These are phyloP conservation scores for Pogonomyrmex californicus DNA, from an alignment of 1,140 invertebrate genomes.

Conservation along the genomic window DNA sequence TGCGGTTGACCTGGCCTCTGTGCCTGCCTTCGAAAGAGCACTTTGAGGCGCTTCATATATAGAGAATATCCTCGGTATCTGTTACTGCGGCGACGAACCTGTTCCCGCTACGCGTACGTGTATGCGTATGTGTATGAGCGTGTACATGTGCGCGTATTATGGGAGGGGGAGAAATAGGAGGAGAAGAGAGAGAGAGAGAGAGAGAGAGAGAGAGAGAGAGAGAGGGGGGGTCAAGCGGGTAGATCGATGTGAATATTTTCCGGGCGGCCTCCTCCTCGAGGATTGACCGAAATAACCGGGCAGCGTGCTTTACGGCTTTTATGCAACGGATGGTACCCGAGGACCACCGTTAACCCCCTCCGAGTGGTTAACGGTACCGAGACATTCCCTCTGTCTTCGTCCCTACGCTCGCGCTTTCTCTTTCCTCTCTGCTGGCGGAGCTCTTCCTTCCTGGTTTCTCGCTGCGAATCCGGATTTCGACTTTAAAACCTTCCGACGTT, in stretches of 20 bases:
- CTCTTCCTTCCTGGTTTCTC: slow-evolving; percentile 37
- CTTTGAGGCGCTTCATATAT: slow-evolving; percentile 71
- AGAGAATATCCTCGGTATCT: slow-evolving; percentile 59
- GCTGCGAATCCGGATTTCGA: slow-evolving; percentile 35
- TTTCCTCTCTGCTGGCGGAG: background rate
- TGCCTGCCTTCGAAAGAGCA: slow-evolving; percentile 66
- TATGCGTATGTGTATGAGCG: background rate
- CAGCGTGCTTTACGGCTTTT: slow-evolving; percentile 75
- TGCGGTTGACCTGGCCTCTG: slow-evolving; percentile 66
- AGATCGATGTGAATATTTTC: slow-evolving; percentile 81
- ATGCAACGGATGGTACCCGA: slow-evolving; percentile 68
- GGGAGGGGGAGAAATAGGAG: slow-evolving; percentile 9
- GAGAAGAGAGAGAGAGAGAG: no score
- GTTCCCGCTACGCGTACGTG: background rate
- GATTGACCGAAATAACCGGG: slow-evolving; percentile 78
- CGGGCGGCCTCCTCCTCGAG: slow-evolving; percentile 70
- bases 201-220: no score
- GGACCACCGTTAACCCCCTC: slow-evolving; percentile 52
- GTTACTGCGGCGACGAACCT: background rate
- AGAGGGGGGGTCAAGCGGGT: slow-evolving; percentile 62
- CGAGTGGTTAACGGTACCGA: slow-evolving; percentile 29
- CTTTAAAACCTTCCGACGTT: slow-evolving; percentile 39
- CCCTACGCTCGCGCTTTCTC: background rate
- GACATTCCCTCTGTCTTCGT: slow-evolving; percentile 3
- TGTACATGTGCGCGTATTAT: background rate